These are phyloP conservation scores for Sapayoa aenigma DNA, from an alignment of 2,113 vertebrate genomes.

Conservation along the genomic window DNA sequence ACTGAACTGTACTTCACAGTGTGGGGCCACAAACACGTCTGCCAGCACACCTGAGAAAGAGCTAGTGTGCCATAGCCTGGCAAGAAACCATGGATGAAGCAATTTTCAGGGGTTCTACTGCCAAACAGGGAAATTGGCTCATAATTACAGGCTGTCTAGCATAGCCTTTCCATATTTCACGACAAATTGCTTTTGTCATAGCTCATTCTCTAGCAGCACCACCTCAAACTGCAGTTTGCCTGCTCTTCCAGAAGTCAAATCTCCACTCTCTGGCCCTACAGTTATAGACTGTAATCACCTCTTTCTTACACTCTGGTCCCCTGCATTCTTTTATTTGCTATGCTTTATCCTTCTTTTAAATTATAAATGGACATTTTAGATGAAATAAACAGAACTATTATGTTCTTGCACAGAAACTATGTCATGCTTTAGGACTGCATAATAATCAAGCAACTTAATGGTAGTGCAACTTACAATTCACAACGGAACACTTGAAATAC, in stretches of 20 bases:
- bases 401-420: not conserved
- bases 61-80: not conserved
- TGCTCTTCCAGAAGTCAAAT: not conserved
- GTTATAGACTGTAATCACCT: not conserved
- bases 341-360: not conserved
- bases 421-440: not conserved
- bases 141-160: conserved; percentile 34
- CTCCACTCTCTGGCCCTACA: not conserved
- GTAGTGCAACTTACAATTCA: not conserved
- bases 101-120: not conserved
- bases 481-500: not conserved
- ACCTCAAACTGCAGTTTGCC: not conserved
- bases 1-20: not conserved
- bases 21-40: fast-evolving
- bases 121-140: not conserved
- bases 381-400: not conserved
- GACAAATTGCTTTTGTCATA: not conserved
- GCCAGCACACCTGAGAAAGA: conserved; percentile 48
- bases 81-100: not conserved
- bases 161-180: not conserved
- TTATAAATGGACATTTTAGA: not conserved
- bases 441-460: not conserved
- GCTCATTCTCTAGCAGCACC: not conserved
- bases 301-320: not conserved
- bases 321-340: not conserved